Evolutionary conservation across 2,797 vertebrate genomes (phyloP).

Genomic region (Neosilurus mollespiculum): DNA sequence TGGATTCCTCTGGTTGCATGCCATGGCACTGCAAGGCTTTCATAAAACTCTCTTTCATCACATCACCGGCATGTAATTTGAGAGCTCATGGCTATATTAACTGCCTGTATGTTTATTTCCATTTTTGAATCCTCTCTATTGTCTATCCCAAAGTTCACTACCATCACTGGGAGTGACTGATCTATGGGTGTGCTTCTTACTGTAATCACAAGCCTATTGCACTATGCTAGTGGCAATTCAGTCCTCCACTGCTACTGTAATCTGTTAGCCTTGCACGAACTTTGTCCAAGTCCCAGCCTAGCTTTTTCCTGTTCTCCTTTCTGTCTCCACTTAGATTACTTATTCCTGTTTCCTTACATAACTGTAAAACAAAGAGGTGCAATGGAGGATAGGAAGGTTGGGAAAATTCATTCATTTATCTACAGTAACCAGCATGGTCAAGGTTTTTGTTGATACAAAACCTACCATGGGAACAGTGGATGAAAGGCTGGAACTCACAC

Average conservation of each 20-base stretch:
- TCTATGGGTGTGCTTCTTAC: not conserved
- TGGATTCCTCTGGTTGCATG: not conserved
- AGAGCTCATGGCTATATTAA: not conserved
- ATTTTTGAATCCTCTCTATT: not conserved
- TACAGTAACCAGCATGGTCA: not conserved
- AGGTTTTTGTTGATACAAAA: not conserved
- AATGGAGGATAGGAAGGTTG: no score
- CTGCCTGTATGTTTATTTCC: conserved; percentile 1
- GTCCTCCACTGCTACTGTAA: not conserved
- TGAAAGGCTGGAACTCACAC: not conserved
- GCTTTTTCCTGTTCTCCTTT: not conserved
- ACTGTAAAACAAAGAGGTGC: not conserved
- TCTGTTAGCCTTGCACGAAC: not conserved
- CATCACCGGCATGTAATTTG: conserved; percentile 35
- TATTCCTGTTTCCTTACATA: not conserved
- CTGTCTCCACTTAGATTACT: not conserved
- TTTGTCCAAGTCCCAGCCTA: not conserved
- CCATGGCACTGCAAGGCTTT: not conserved
- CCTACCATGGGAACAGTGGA: not conserved
- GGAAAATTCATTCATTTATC: not conserved
- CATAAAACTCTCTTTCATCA: conserved; percentile 58
- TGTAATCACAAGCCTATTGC: conserved; percentile 1
- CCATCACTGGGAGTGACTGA: not conserved
- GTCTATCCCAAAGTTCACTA: not conserved
- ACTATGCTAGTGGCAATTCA: not conserved